Base-by-base conservation (phyloP, 2,888 invertebrate genomes). In the Phrixothrix hirtus region DNA sequence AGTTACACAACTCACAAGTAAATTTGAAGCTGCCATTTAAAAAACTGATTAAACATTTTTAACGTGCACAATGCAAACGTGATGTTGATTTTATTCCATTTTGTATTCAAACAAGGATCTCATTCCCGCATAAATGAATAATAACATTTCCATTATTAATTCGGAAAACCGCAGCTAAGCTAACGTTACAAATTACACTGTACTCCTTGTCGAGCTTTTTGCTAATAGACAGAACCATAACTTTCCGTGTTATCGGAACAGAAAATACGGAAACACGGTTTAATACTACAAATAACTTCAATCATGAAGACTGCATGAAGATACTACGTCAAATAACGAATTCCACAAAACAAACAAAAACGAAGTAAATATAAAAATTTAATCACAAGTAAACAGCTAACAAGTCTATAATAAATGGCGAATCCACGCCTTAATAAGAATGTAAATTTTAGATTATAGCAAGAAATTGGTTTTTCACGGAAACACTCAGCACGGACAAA, bases 111-210 rank as follows among this genome's bases (percentile, higher is more conserved):
- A 49, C 46, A 42, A 46, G 46, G 54, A 35, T 50, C 46, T 47
- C 48, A 48, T 57, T 54, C 48, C 54, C 41, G 57, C 54, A 50
- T 54, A 57, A 57, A 57, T 57, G 53, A 57, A 54, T 54, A 57
- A 57, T 47, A 57, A 54, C 54, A 39, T 57, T 51, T 57, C 37
- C 50, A 54, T 57, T 57, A 57, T 54, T 57, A 57, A 57, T 57
- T 54, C 43, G 32, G 43, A 57, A 57, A 54, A 50, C 48, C 53
- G 54, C 53, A 50, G 54, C 54, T 53, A 53, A 53, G 56, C 56
- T 57, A 54, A 54, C 49, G 50, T 50, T 54, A 44, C 57, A 50
- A 57, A 54, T 50, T 50, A 50, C 45, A 41, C 45, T 47, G 41
- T 35, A 47, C 42, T 55, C 43, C 51, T 55, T 55, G 46, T 42